Conservation (phyloP, 35 echinoderm and acorn worm genomes). For the Lytechinus variegatus region DNA sequence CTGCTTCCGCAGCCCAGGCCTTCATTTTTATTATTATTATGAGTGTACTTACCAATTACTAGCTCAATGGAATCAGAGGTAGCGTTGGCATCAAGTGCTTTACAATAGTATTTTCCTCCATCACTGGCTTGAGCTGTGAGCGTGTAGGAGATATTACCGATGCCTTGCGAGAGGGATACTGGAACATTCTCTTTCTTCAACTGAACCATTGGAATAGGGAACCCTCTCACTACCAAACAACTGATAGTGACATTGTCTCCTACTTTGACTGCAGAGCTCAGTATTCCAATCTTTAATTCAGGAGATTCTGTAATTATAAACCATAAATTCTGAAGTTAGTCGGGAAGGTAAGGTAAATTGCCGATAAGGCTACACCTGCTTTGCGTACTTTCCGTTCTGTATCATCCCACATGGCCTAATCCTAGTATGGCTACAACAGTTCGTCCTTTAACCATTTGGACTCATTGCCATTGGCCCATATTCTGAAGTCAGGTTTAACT, state of each 20-base stretch:
- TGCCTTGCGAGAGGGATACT: not conserved
- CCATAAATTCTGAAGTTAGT: no score
- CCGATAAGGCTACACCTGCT: no score
- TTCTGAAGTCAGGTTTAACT: no score
- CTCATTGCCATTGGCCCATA: no score
- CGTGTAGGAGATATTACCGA: not conserved
- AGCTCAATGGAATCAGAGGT: not conserved
- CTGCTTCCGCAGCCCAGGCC: no score
- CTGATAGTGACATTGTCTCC: slow-evolving; percentile 25
- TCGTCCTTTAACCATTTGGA: no score
- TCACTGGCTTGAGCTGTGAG: not conserved
- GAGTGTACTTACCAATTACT: not conserved
- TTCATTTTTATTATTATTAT: no score
- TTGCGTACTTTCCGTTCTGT: no score
- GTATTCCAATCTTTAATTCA: not conserved
- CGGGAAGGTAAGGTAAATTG: no score
- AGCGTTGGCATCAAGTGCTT: not conserved
- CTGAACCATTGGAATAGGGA: slow-evolving; percentile 1
- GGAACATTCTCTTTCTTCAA: not conserved
- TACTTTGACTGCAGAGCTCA: not conserved
- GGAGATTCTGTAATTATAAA: not conserved
- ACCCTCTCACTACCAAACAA: not conserved
- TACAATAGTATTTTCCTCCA: slow-evolving; percentile 13
- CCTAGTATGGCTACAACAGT: no score
- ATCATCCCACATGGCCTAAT: no score